These are phyloP conservation scores for Rhynchonema sp. DNA, from an alignment of 2,888 invertebrate genomes.

Conservation along the genomic window DNA sequence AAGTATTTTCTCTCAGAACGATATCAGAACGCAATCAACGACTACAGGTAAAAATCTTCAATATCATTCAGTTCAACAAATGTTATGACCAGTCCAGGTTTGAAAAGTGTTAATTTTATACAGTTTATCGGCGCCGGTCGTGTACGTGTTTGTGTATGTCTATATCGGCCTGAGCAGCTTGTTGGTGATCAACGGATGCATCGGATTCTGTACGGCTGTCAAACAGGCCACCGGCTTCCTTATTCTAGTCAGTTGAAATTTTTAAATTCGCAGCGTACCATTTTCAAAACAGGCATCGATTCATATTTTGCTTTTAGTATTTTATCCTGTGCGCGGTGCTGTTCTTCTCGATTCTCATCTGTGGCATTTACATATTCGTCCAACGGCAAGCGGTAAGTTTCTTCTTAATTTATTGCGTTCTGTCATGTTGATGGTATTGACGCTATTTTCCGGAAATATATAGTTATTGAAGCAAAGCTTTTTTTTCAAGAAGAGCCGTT, in stretches of 20 bases:
- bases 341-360: constrained; percentile 18
- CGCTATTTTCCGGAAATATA: too few species aligned
- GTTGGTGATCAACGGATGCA: constrained; percentile 20
- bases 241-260: constrained; percentile 8
- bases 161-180: constrained; percentile 16
- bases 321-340: constrained; percentile 16
- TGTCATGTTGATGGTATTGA: too few species aligned
- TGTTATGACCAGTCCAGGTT: too few species aligned
- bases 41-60: too few species aligned
- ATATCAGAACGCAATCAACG: constrained; percentile 1
- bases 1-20: constrained; percentile 24
- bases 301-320: constrained; percentile 11
- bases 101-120: too few species aligned
- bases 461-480: too few species aligned
- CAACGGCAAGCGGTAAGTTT: constrained; percentile 19
- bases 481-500: too few species aligned
- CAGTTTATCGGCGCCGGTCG: constrained; percentile 17
- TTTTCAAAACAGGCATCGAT: too few species aligned
- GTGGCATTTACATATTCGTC: constrained; percentile 20
- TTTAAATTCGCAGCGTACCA: too few species aligned
- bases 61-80: too few species aligned
- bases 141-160: constrained; percentile 24
- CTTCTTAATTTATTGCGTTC: not conserved
- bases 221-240: constrained; percentile 12
- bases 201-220: constrained; percentile 23